Conservation (phyloP, 2,797 vertebrate genomes). For the Calcarius lapponicus region DNA sequence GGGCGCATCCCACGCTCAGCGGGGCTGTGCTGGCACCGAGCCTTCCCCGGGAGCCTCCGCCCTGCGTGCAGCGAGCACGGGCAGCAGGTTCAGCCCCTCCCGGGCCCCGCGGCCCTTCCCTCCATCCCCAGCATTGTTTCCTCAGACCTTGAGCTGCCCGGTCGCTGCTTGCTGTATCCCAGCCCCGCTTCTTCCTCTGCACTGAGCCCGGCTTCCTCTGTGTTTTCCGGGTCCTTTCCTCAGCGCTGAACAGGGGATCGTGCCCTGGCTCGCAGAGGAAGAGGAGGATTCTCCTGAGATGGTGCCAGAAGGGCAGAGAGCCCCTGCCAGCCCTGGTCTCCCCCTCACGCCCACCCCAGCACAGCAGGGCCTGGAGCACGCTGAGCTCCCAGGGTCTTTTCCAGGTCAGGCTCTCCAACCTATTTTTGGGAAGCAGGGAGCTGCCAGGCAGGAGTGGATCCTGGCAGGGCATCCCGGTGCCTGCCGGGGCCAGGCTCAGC, state of each 20-base stretch:
- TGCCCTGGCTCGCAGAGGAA: background rate
- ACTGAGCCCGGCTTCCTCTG: background rate
- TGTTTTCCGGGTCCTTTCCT: constrained; percentile 17
- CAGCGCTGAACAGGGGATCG: rapidly evolving
- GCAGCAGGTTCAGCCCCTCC: background rate
- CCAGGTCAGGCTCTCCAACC: background rate
- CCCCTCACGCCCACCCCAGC: background rate
- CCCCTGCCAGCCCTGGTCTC: background rate
- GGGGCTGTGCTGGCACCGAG: background rate
- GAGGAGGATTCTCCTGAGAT: background rate
- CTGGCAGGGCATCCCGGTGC: background rate
- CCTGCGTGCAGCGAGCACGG: background rate
- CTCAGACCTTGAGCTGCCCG: background rate
- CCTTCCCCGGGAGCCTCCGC: background rate
- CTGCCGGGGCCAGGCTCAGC: background rate
- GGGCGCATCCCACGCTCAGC: rapidly evolving
- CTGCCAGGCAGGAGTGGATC: background rate
- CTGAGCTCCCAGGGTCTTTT: background rate
- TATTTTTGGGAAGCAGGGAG: constrained; percentile 38
- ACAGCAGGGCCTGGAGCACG: background rate
- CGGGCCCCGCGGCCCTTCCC: background rate
- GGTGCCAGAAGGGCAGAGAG: background rate
- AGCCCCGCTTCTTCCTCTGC: background rate
- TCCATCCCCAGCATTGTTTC: background rate
- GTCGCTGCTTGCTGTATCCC: rapidly evolving